Base-by-base conservation (phyloP, 2,888 invertebrate genomes). In the Cephonodes hylas region DNA sequence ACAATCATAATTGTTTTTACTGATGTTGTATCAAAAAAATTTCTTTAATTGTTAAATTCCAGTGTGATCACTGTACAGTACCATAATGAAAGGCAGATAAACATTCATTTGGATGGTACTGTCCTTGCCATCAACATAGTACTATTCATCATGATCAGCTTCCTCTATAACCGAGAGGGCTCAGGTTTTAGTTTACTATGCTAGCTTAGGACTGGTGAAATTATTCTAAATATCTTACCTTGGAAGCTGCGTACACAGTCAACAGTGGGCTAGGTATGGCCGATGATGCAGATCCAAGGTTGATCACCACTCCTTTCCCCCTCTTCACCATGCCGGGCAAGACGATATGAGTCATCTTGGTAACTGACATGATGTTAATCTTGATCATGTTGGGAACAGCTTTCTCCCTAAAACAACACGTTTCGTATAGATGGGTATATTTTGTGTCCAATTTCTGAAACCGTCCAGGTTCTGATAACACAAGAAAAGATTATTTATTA, bases 201-300 rank as follows among this genome's bases (percentile, higher is more conserved):
- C n/a, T n/a, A n/a, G n/a, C n/a, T n/a, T n/a, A n/a, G n/a, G n/a
- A n/a, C n/a, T n/a, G n/a, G n/a, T n/a, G n/a, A n/a, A n/a, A 13
- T 15, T 34, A 10, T 15, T 15, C 10, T 25, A n/a, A 53, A 34
- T 38, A 48, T 58, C 60, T 73, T 79, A 96, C 96, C 95, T 99
- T 99, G 48, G 97, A 95, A 18, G 97, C 97, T 27, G 97, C 95
- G 78, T 99, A 99, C 0, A 98, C 95, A 8, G 96, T 93, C 31
- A 98, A 90, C 68, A 98, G 85, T 0, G 98, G 98, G 70, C 96
- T 95, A 0, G 98, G 97, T 65, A 96, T 95, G 6, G 94, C 91
- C 0, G 96, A 96, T 0, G 97, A 94, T 0, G 95, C 95, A 0
- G 99, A 99, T 0, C 98, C 96, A 18, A 99, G 89, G 85, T 99